Conservation (phyloP, 2,888 invertebrate genomes). For the Lasioglossum malachurum region DNA sequence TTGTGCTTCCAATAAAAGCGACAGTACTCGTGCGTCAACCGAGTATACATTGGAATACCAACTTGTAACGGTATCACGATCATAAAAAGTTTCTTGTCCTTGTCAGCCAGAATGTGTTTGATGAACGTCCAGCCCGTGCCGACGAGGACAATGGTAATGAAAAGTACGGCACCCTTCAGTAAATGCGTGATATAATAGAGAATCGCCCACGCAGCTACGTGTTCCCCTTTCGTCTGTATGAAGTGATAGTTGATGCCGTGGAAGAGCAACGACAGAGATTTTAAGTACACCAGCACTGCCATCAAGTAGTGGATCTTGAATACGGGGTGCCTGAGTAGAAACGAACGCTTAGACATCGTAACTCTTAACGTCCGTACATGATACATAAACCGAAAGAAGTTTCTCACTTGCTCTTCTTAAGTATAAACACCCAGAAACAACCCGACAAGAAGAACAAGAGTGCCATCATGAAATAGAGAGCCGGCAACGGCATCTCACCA, state of each 20-base stretch:
- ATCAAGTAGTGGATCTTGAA: constrained; percentile 99
- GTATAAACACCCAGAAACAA: constrained; percentile 95
- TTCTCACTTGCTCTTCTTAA: constrained; percentile 91
- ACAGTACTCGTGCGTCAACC: background rate
- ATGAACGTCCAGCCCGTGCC: constrained; percentile 99
- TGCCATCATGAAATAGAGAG: constrained; percentile 96
- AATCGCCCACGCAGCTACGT: constrained; percentile 99
- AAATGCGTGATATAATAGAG: constrained; percentile 99
- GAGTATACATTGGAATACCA: constrained; percentile 26
- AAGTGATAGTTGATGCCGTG: constrained; percentile 98
- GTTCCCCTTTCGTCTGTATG: constrained; percentile 96
- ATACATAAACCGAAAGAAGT: background rate
- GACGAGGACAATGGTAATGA: constrained; percentile 97
- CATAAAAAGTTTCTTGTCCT: constrained; percentile 99
- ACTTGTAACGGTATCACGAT: constrained; percentile 98
- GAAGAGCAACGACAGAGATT: constrained; percentile 96
- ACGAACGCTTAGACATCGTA: background rate
- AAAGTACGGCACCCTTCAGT: constrained; percentile 96
- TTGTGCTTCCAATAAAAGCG: background rate
- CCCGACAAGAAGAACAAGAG: constrained; percentile 95
- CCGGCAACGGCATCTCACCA: constrained; percentile 98
- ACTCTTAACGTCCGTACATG: too few relatives aligned
- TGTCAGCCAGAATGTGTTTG: constrained; percentile 97
- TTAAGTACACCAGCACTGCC: constrained; percentile 96
- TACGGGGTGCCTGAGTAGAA: constrained; percentile 89